Percentiles rank a stretch among this genome's conserved stretches.
phyloP scores from a whole-genome alignment of 2,888 invertebrate species.

The Schizaphis graminum region DNA sequence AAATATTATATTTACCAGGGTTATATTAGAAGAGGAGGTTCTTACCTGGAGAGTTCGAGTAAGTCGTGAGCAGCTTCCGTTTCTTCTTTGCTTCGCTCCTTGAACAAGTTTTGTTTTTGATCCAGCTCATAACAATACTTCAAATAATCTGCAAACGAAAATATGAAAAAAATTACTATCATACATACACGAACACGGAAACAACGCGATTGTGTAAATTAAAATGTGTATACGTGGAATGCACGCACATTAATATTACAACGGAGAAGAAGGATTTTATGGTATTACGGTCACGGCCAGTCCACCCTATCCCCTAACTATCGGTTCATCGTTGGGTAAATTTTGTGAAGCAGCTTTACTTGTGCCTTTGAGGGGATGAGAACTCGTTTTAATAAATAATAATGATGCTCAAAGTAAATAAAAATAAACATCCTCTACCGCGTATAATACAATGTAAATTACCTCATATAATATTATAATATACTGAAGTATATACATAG shows the following conservation, averaged over 20 bases:
- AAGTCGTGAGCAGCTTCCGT: constrained; percentile 93
- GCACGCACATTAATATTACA: neutral
- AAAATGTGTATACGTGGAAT: neutral
- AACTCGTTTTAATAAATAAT: neutral
- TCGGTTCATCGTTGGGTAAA: neutral
- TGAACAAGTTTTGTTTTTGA: constrained; percentile 78
- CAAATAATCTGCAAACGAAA: constrained; percentile 52
- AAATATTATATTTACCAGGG: neutral
- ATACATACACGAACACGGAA: neutral
- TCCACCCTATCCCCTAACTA: neutral
- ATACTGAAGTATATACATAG: neutral
- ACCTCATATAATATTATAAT: neutral
- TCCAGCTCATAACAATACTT: constrained; percentile 63
- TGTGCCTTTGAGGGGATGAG: neutral
- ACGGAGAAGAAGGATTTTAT: neutral
- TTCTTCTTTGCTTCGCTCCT: constrained; percentile 78
- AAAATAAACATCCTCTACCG: neutral
- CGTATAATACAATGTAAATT: neutral
- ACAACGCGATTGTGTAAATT: neutral
- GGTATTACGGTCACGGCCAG: neutral
- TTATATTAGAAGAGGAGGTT: neutral
- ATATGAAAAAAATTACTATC: neutral
- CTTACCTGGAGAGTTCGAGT: constrained; percentile 84
- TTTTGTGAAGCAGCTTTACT: neutral
- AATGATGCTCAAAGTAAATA: neutral